Evolutionary conservation across 2,888 invertebrate genomes (phyloP).

Genomic region (Hirtodrosophila cameraria): DNA sequence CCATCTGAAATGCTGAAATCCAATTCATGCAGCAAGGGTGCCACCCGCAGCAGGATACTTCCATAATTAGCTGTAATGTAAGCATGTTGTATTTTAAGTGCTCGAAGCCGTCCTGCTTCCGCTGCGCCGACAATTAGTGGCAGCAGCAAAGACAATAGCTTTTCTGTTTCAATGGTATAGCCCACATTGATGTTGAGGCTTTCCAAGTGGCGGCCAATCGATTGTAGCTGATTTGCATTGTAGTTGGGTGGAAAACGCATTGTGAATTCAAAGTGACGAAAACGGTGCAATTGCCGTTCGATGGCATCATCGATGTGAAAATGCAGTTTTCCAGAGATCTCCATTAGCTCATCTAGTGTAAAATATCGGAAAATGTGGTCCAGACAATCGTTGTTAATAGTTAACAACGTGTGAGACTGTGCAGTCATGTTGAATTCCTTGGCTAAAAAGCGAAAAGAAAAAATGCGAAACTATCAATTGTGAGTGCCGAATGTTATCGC

Average conservation of each 20-base stretch:
- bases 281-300: slow-evolving; percentile 50
- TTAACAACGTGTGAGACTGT: slow-evolving; percentile 4
- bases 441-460: slow-evolving; percentile 18
- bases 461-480: slow-evolving; percentile 2
- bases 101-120: slow-evolving; percentile 25
- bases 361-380: slow-evolving; percentile 49
- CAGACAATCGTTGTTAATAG: slow-evolving; percentile 49
- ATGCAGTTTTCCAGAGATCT: slow-evolving; percentile 29
- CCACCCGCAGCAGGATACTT: slow-evolving; percentile 23
- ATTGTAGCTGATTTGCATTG: slow-evolving; percentile 15
- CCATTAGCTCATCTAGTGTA: slow-evolving; percentile 43
- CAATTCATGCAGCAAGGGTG: slow-evolving; percentile 33
- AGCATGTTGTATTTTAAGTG: slow-evolving; percentile 50
- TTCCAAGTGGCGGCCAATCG: slow-evolving; percentile 45
- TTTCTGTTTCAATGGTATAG: slow-evolving; percentile 31
- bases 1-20: slow-evolving; percentile 55
- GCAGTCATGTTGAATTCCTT: slow-evolving; percentile 9
- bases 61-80: slow-evolving; percentile 31
- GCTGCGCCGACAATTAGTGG: slow-evolving; percentile 43
- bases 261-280: slow-evolving; percentile 34
- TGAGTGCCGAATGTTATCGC: too few species aligned
- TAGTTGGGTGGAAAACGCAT: slow-evolving; percentile 56
- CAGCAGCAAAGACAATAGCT: slow-evolving; percentile 16
- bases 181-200: slow-evolving; percentile 55
- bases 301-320: slow-evolving; percentile 41